These are phyloP conservation scores for Diarsia dahlii DNA, from an alignment of 2,888 invertebrate genomes.

Conservation along the genomic window DNA sequence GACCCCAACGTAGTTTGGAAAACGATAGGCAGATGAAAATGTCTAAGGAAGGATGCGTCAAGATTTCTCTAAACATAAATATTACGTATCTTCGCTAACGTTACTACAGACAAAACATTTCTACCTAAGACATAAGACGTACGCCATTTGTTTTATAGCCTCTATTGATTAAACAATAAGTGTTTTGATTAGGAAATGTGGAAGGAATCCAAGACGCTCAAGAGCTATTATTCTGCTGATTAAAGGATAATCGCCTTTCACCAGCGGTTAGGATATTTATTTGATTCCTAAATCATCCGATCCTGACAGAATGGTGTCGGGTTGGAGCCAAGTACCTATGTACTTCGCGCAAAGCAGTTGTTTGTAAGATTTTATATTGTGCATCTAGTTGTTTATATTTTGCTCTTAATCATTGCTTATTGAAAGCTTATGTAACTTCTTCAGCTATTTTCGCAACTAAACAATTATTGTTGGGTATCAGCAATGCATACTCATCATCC, in stretches of 20 bases:
- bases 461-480: too few relatives aligned
- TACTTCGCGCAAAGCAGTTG: slow-evolving; percentile 8
- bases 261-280: slow-evolving; percentile 36
- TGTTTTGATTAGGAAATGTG: slow-evolving; percentile 23
- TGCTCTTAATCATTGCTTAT: not conserved
- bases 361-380: slow-evolving; percentile 14
- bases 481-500: too few relatives aligned
- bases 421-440: not conserved
- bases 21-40: too few relatives aligned
- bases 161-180: slow-evolving; percentile 11
- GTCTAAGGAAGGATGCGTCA: not conserved
- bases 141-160: slow-evolving; percentile 5
- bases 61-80: slow-evolving; percentile 1
- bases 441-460: not conserved
- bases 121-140: not conserved
- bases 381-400: not conserved
- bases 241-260: slow-evolving; percentile 27
- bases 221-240: slow-evolving; percentile 22
- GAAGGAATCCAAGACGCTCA: slow-evolving; percentile 10
- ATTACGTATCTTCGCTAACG: too few relatives aligned
- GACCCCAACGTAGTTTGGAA: too few relatives aligned
- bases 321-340: slow-evolving; percentile 4
- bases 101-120: slow-evolving; percentile 1
- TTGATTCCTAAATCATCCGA: slow-evolving; percentile 39
- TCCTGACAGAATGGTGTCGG: slow-evolving; percentile 44